Evolutionary conservation across 1,140 invertebrate species (phyloP).

Genomic region (Samia ricini): DNA sequence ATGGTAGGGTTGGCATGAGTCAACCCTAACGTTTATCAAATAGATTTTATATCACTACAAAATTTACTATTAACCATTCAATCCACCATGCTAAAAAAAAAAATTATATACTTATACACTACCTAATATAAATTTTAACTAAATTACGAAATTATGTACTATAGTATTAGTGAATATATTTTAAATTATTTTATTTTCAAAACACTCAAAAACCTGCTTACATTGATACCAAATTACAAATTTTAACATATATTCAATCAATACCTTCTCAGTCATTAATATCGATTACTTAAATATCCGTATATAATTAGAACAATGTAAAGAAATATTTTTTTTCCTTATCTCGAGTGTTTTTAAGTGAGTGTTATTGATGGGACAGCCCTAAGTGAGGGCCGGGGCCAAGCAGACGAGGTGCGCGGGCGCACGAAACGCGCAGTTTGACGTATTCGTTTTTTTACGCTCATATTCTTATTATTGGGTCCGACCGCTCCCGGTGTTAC

Average conservation of each 20-base stretch:
- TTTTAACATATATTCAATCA: no score
- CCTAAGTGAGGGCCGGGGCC: conserved; percentile 8
- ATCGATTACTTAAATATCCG: not conserved
- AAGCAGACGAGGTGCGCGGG: conserved; percentile 39
- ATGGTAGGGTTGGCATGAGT: conserved; percentile 28
- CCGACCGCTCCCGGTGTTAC: conserved; percentile 73
- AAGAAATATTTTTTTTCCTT: not conserved
- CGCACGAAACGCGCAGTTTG: conserved; percentile 59
- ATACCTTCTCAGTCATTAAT: not conserved
- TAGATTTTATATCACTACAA: no score
- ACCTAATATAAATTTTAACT: no score
- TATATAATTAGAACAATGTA: not conserved
- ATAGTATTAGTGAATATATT: no score
- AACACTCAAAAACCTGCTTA: no score
- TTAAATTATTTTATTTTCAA: no score
- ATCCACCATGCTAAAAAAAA: no score
- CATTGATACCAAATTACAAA: no score
- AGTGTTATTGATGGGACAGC: conserved; percentile 2
- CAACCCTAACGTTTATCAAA: not conserved
- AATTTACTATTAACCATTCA: no score
- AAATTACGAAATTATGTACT: no score
- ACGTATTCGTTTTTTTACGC: conserved; percentile 70
- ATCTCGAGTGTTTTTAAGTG: not conserved
- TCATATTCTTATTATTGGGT: conserved; percentile 74
- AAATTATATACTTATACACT: no score